A percentile compares a stretch with the other conserved stretches of the same genome.
Conservation (phyloP, 2,888 invertebrate genomes). For the Branchipolynoe longqiensis region DNA sequence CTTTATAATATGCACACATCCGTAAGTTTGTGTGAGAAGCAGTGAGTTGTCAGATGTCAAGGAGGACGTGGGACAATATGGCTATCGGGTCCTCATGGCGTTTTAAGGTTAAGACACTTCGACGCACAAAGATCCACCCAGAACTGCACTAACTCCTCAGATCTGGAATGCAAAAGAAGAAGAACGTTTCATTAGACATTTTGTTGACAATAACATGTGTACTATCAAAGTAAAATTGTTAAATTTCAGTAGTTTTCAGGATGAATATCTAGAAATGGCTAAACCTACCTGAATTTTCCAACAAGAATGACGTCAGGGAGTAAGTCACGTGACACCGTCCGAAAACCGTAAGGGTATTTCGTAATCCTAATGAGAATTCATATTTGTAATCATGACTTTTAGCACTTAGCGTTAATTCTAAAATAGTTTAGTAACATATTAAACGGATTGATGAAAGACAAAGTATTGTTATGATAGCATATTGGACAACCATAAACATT, state of each 20-base stretch:
- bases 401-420: too few relatives aligned
- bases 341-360: too few relatives aligned
- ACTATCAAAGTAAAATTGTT: background rate
- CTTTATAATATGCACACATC: background rate
- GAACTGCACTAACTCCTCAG: background rate
- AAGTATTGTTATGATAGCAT: too few relatives aligned
- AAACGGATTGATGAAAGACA: too few relatives aligned
- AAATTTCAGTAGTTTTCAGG: background rate
- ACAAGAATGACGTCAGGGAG: conserved; percentile 6
- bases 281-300: background rate
- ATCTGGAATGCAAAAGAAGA: conserved; percentile 1
- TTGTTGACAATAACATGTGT: background rate
- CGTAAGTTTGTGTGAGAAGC: background rate
- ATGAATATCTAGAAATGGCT: background rate
- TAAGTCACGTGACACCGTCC: background rate
- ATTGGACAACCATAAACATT: too few relatives aligned
- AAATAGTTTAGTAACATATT: too few relatives aligned
- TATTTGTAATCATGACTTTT: too few relatives aligned
- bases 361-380: too few relatives aligned
- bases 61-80: conserved; percentile 12
- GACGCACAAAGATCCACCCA: background rate
- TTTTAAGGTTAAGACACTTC: background rate
- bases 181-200: background rate
- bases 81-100: background rate
- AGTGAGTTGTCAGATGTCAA: background rate